Evolutionary conservation across 2,888 invertebrate genomes (phyloP).

Genomic region (Poecilus cupreus): DNA sequence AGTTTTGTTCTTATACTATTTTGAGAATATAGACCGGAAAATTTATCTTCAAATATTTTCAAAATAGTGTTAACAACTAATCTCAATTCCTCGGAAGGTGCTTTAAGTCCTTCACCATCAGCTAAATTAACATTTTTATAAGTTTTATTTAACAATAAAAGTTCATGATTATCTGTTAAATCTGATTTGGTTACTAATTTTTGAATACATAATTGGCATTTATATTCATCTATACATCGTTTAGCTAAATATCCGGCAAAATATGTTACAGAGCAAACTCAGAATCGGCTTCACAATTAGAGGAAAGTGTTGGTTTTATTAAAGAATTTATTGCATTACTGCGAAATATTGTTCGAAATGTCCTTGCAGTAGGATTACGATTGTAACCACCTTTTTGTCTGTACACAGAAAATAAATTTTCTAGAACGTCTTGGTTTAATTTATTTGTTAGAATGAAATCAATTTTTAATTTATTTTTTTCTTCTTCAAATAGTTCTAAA

Average conservation of each 20-base stretch:
- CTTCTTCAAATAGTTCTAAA: conserved; percentile 32
- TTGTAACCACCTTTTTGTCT: conserved; percentile 60
- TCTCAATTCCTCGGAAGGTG: background rate
- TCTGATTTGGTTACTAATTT: conserved; percentile 16
- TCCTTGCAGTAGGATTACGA: conserved; percentile 60
- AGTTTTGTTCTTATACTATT: background rate
- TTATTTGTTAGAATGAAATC: conserved; percentile 61
- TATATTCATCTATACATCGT: conserved; percentile 59
- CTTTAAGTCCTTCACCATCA: background rate
- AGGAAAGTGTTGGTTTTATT: conserved; percentile 18
- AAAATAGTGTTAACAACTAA: background rate
- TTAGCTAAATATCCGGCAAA: conserved; percentile 63
- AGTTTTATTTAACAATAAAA: conserved; percentile 61
- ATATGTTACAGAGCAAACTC: conserved; percentile 61
- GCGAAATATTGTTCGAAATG: conserved; percentile 60
- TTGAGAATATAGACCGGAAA: conserved; percentile 10
- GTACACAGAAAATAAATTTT: conserved; percentile 62
- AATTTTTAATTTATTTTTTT: conserved; percentile 56
- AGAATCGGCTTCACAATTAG: conserved; percentile 40
- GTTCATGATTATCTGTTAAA: conserved; percentile 60
- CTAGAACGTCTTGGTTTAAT: conserved; percentile 54
- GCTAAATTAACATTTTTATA: conserved; percentile 55
- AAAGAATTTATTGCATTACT: conserved; percentile 58
- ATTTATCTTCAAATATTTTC: background rate
- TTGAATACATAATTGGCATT: conserved; percentile 58